Conservation (phyloP, 2,888 invertebrate genomes). For the Volucella inanis region DNA sequence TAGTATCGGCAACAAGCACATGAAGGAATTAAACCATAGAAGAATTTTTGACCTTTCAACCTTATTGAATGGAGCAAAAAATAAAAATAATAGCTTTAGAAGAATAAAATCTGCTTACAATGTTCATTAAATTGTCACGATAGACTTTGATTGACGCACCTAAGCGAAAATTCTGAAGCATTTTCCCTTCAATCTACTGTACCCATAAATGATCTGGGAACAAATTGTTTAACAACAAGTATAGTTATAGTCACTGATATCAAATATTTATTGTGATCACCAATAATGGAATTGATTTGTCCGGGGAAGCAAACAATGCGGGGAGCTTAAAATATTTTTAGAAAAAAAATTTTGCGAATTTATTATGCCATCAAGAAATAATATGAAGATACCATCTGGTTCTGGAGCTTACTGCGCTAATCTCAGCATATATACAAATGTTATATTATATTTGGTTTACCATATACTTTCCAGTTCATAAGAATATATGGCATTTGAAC, state of each 20-base stretch:
- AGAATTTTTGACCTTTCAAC: slow-evolving; percentile 68
- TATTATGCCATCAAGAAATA: too few species aligned
- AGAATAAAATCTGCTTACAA: slow-evolving; percentile 52
- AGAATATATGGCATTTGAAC: too few species aligned
- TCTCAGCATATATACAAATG: too few species aligned
- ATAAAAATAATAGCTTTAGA: slow-evolving; percentile 15
- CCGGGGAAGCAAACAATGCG: slow-evolving; percentile 15
- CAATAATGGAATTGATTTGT: slow-evolving; percentile 47
- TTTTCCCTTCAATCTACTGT: slow-evolving; percentile 30
- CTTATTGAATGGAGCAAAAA: slow-evolving; percentile 35
- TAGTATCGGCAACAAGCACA: slow-evolving; percentile 53
- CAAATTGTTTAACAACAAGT: slow-evolving; percentile 50
- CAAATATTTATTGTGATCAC: slow-evolving; percentile 16
- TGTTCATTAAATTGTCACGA: slow-evolving; percentile 73
- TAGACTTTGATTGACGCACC: slow-evolving; percentile 74
- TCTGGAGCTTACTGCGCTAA: too few species aligned
- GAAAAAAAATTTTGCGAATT: too few species aligned
- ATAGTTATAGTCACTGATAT: slow-evolving; percentile 28
- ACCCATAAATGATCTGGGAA: slow-evolving; percentile 37
- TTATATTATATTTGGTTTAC: too few species aligned
- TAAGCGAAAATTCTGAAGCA: slow-evolving; percentile 57
- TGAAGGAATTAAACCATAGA: slow-evolving; percentile 60
- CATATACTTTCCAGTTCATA: too few species aligned
- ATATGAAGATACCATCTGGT: too few species aligned
- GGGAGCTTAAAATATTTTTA: too few species aligned